Evolutionary conservation across 2,888 invertebrate genomes (phyloP).

Genomic region (Cerastis leucographa): DNA sequence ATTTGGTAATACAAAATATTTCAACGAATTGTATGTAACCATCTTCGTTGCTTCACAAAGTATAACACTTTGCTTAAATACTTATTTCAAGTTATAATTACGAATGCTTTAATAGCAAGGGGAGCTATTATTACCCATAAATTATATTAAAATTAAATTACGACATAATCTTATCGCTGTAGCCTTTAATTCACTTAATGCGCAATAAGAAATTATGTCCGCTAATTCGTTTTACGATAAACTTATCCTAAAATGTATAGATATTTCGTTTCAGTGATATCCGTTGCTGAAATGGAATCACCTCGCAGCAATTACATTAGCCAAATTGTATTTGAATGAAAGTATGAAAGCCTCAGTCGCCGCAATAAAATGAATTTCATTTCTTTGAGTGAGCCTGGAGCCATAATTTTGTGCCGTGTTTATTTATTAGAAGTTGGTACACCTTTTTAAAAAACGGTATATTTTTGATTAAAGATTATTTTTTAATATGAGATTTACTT

Average conservation of each 20-base stretch:
- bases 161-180: slow-evolving; percentile 64
- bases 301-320: slow-evolving; percentile 84
- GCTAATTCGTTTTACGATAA: slow-evolving; percentile 55
- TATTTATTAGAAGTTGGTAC: slow-evolving; percentile 72
- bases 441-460: slow-evolving; percentile 54
- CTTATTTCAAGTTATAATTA: slow-evolving; percentile 36
- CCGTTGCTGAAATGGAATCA: slow-evolving; percentile 76
- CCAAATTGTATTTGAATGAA: slow-evolving; percentile 85
- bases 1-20: neutral
- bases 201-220: slow-evolving; percentile 59
- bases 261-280: slow-evolving; percentile 60
- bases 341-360: slow-evolving; percentile 78
- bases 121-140: slow-evolving; percentile 48
- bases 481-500: slow-evolving; percentile 25
- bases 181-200: slow-evolving; percentile 65
- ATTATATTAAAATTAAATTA: slow-evolving; percentile 62
- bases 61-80: slow-evolving; percentile 17
- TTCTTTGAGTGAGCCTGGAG: slow-evolving; percentile 79
- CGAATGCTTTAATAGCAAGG: slow-evolving; percentile 34
- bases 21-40: accelerated
- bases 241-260: slow-evolving; percentile 52
- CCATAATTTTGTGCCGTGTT: slow-evolving; percentile 73
- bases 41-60: neutral
- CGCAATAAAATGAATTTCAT: slow-evolving; percentile 85
- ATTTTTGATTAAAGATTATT: slow-evolving; percentile 60